Conservation (phyloP, 2,888 invertebrate species). For the Anagyrus pseudococci region DNA sequence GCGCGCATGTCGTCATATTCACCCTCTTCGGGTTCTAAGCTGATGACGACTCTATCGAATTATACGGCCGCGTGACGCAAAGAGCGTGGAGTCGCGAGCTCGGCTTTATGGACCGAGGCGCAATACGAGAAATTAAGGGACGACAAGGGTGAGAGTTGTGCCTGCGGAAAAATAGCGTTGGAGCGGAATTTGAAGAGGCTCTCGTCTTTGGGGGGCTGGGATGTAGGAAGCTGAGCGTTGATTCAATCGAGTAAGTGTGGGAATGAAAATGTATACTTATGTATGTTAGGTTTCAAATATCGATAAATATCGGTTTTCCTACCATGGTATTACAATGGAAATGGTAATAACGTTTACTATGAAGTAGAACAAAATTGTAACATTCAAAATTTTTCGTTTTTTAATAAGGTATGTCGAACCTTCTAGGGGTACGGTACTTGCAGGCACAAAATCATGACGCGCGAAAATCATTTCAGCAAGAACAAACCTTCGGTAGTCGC, state of each 20-base stretch:
- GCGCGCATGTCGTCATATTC: not conserved
- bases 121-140: constrained; percentile 32
- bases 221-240: not conserved
- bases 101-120: constrained; percentile 9
- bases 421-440: no score
- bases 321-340: no score
- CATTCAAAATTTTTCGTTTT: no score
- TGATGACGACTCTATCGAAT: constrained; percentile 24
- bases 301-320: constrained; percentile 7
- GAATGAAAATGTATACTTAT: not conserved
- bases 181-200: not conserved
- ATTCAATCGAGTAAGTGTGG: not conserved
- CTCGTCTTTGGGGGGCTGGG: not conserved
- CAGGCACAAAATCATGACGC: not conserved
- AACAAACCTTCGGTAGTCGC: no score
- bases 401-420: no score
- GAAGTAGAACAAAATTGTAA: no score
- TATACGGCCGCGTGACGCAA: constrained; percentile 24
- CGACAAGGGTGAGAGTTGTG: not conserved
- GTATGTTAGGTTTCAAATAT: constrained; percentile 9
- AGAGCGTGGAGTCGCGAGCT: no score
- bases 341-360: no score
- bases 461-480: no score
- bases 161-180: constrained; percentile 17
- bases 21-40: constrained; percentile 2